phyloP scores from a whole-genome alignment of 2,888 invertebrate genomes.

The Drosophila pegasa region DNA sequence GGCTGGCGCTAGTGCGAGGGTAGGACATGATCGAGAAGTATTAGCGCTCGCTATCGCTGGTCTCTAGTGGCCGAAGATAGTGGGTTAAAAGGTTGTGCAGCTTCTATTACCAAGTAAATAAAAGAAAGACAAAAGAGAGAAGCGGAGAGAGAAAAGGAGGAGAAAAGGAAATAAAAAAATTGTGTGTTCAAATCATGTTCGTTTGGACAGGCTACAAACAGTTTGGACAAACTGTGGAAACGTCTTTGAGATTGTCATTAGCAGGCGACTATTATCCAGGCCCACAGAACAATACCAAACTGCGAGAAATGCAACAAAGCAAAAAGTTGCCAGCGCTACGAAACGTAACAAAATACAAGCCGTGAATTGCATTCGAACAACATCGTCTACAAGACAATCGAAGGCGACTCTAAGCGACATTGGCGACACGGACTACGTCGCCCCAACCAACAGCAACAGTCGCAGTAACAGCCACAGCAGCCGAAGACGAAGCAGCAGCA shows the following conservation, averaged over 20 bases:
- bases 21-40: constrained; percentile 58
- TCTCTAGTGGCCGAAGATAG: constrained; percentile 6
- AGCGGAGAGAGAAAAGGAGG: constrained; percentile 12
- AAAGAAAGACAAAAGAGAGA: constrained; percentile 36
- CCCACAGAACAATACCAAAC: constrained; percentile 49
- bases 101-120: constrained; percentile 56
- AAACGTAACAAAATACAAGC: constrained; percentile 81
- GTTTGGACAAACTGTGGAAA: constrained; percentile 84
- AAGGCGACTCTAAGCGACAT: constrained; percentile 77
- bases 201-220: constrained; percentile 84
- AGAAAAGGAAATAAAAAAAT: constrained; percentile 65
- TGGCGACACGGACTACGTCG: constrained; percentile 63
- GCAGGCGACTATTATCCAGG: constrained; percentile 67
- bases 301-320: constrained; percentile 50
- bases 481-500: constrained; percentile 5
- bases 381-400: constrained; percentile 85
- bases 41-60: constrained; percentile 46
- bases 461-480: background rate
- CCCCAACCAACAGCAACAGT: constrained; percentile 29
- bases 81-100: constrained; percentile 63
- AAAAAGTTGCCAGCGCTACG: constrained; percentile 57
- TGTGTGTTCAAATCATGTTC: constrained; percentile 83
- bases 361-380: constrained; percentile 84
- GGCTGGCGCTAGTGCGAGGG: constrained; percentile 38
- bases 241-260: constrained; percentile 79